A percentile compares a stretch with the other conserved stretches of the same genome.
phyloP scores from a whole-genome alignment of 2,113 vertebrate species.

The Trematocara stigmaticum region DNA sequence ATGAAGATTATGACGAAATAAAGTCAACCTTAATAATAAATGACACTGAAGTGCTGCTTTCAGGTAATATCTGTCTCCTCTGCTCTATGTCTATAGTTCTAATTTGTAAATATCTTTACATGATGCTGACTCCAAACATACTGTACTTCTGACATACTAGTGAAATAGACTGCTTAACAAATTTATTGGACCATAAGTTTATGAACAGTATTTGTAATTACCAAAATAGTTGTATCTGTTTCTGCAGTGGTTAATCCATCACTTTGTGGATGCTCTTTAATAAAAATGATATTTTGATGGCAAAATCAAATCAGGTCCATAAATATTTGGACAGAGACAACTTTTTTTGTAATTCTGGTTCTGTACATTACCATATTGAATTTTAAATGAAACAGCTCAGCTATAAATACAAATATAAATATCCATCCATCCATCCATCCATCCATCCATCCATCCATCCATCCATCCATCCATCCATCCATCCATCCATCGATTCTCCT shows the following conservation, averaged over 20 bases:
- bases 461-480: no score
- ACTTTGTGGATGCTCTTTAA: not conserved
- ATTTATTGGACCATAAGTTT: not conserved
- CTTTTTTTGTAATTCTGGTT: not conserved
- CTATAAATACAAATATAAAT: not conserved
- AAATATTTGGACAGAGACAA: not conserved
- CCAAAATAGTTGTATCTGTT: not conserved
- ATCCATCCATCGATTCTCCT: not conserved
- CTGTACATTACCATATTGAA: not conserved
- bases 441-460: not conserved
- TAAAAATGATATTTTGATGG: not conserved
- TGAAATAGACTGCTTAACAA: not conserved
- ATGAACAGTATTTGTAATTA: not conserved
- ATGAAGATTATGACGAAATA: not conserved
- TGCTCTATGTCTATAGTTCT: not conserved
- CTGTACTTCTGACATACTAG: not conserved
- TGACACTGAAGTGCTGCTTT: fast-evolving
- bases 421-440: no score
- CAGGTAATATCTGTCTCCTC: not conserved
- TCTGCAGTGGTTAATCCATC: not conserved
- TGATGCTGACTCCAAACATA: not conserved
- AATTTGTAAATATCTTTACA: not conserved
- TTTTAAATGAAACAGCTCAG: not conserved
- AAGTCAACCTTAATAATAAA: not conserved
- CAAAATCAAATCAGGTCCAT: not conserved